Percentiles rank a stretch among this genome's conserved stretches.
Conservation (phyloP, 2,888 invertebrate species). For the Caenorhabditis sp. region DNA sequence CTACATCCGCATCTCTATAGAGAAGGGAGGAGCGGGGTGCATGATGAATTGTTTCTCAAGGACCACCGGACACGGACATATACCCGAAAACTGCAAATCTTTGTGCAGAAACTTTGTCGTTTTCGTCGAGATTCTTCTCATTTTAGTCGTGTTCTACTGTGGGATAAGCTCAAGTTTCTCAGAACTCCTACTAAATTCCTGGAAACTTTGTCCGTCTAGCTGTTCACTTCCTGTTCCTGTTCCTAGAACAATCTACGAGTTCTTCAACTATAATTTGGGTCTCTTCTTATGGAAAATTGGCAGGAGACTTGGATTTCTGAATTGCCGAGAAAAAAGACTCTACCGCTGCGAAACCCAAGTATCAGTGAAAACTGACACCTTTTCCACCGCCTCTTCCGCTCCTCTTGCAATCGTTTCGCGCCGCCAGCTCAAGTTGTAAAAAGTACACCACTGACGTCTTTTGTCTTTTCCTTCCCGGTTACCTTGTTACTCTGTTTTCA, state of each 20-base stretch:
- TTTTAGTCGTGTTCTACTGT: neutral
- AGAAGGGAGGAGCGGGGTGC: constrained; percentile 8
- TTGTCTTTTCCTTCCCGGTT: too few species aligned
- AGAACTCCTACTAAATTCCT: too few species aligned
- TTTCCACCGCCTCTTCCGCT: constrained; percentile 1
- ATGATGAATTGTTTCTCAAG: constrained; percentile 62
- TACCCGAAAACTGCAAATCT: neutral
- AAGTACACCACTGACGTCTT: constrained; percentile 36
- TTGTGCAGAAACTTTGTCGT: neutral
- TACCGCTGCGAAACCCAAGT: constrained; percentile 19
- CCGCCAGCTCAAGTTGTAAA: constrained; percentile 33
- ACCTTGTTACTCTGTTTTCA: constrained; percentile 50
- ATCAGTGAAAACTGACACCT: constrained; percentile 45
- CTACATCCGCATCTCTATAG: constrained; percentile 44
- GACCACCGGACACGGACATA: constrained; percentile 24
- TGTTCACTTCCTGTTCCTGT: neutral
- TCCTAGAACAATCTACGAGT: neutral
- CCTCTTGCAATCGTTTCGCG: neutral
- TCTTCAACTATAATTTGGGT: too few species aligned
- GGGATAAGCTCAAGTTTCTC: neutral
- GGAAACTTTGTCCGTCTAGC: neutral
- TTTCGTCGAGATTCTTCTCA: constrained; percentile 11
- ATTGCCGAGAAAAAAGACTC: neutral
- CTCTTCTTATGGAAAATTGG: too few species aligned
- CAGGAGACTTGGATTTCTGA: too few species aligned